Percentiles rank a stretch among this genome's conserved stretches.
These are phyloP conservation scores for Pimephales promelas DNA, from an alignment of 2,113 vertebrate species.

Conservation along the genomic window DNA sequence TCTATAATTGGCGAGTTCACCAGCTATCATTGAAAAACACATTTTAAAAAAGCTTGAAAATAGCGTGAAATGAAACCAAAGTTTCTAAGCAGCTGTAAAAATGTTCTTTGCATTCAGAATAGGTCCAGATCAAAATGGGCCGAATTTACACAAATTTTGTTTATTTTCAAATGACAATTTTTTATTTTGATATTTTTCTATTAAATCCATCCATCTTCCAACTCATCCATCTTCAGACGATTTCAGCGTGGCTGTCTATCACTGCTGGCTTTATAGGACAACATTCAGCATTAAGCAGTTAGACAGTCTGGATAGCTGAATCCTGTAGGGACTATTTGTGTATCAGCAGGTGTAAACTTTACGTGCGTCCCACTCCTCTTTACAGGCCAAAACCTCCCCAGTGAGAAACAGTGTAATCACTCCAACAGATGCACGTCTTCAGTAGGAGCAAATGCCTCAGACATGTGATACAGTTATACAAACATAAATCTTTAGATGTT, in stretches of 20 bases:
- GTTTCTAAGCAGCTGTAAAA: too few species aligned
- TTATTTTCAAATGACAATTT: too few species aligned
- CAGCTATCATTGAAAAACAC: too few species aligned
- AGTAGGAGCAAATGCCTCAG: not conserved
- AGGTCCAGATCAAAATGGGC: too few species aligned
- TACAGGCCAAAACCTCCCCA: slow-evolving; percentile 20
- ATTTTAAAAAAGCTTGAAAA: too few species aligned
- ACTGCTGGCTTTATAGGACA: slow-evolving; percentile 40
- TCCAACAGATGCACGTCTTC: slow-evolving; percentile 7
- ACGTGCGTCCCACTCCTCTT: slow-evolving; percentile 30
- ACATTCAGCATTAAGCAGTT: slow-evolving; percentile 42
- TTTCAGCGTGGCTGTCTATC: slow-evolving; percentile 22
- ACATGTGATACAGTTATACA: slow-evolving; percentile 1
- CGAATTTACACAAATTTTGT: too few species aligned
- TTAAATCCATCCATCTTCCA: too few species aligned
- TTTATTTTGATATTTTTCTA: too few species aligned
- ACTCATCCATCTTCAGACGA: not conserved
- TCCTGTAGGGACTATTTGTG: slow-evolving; percentile 36
- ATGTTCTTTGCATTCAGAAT: too few species aligned
- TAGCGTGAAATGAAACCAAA: too few species aligned
- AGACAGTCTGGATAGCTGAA: slow-evolving; percentile 31
- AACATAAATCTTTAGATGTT: slow-evolving; percentile 20
- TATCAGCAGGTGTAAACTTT: slow-evolving; percentile 51
- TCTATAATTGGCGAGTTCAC: too few species aligned
- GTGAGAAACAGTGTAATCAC: slow-evolving; percentile 25